Base-by-base conservation (phyloP, 2,888 invertebrate species). In the Rhamphomyia laevipes region DNA sequence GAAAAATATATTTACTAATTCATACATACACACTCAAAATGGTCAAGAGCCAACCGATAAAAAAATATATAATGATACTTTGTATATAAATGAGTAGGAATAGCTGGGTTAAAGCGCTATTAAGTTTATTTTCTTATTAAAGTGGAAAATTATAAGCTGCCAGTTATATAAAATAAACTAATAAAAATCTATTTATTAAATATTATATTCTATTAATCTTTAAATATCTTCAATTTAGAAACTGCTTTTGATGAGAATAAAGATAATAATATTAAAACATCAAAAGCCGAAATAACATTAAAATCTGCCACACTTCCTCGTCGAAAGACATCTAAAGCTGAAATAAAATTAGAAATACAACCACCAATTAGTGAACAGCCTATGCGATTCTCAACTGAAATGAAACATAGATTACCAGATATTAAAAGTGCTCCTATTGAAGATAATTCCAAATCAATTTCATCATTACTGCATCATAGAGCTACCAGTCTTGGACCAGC, bases 291-390 rank as follows among this genome's bases (percentile, higher is more conserved):
- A 57, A 80, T 82, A 48, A 79, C 77, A 1, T 64, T 81, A 27
- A 81, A 82, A 61, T 80, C 81, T 50, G 80, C 81, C 1, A 82
- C 82, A 1, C 66, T 82, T 53, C 81, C 81, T 5, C 72, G 81
- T 55, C 72, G 81, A 30, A 81, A 80, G 60, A 78, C 78, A 4
- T 73, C 77, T 43, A 80, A 79, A 66, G 77, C 81, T 1, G 79
- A 81, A 65, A 78, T 82, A 45, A 75, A 77, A 57, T 62, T 80
- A 53, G 74, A 78, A 53, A 77, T 78, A 47, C 67, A 70, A 49
- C 67, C 69, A 38, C 63, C 63, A 49, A 66, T 68, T 49, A 55
- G 61, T 15, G 68, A 69, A 51, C 65, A 67, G 35, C 58, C 63
- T 35, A 70, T 76, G 73, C 74, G 74, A 51, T 78, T 76, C 62